Conservation (phyloP, 2,113 vertebrate genomes). For the Geococcyx californianus region DNA sequence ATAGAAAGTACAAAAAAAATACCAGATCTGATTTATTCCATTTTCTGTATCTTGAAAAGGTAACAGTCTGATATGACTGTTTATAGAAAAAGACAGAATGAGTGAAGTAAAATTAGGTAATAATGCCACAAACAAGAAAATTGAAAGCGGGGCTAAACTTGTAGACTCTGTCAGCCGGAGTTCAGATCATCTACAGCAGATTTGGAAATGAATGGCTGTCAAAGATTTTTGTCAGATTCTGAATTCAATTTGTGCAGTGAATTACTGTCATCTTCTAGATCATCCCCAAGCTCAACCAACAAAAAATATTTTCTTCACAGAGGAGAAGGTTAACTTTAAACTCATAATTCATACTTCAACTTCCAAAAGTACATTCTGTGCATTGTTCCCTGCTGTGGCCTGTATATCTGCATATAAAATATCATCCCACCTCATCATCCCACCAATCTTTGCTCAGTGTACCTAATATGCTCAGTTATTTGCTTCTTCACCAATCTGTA, state of each 20-base stretch:
- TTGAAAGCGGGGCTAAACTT: not conserved
- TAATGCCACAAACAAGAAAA: not conserved
- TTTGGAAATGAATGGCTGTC: not conserved
- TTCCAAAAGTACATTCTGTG: not conserved
- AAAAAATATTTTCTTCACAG: constrained; percentile 1
- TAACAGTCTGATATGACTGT: not conserved
- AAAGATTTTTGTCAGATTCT: not conserved
- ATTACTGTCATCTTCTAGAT: not conserved
- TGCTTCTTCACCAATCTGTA: not conserved
- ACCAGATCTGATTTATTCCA: not conserved
- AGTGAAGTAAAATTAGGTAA: not conserved
- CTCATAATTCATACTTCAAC: not conserved
- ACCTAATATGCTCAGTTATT: not conserved
- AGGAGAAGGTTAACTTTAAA: not conserved
- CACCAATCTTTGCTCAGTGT: not conserved
- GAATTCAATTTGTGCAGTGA: not conserved
- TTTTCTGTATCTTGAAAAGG: not conserved
- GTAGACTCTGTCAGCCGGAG: not conserved
- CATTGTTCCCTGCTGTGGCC: not conserved
- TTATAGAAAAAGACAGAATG: not conserved
- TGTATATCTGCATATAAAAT: not conserved
- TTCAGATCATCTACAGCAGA: not conserved
- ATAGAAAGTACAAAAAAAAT: not conserved
- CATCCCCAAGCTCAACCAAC: not conserved
- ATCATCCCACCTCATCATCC: too few relatives aligned